phyloP scores from a whole-genome alignment of 2,113 vertebrate species.

The Prolemur simus region DNA sequence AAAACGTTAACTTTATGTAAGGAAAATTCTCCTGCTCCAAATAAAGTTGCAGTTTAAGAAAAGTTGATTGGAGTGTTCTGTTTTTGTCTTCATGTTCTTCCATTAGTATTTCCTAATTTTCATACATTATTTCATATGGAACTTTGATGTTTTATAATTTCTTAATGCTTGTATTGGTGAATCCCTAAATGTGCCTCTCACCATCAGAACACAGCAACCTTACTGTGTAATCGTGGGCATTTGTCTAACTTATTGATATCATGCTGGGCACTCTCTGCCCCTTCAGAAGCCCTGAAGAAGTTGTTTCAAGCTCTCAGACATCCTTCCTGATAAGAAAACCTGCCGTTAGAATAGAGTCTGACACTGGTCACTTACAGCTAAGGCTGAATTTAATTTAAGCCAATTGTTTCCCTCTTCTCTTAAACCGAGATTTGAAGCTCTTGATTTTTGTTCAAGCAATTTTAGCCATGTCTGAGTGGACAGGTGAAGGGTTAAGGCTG shows the following conservation, averaged over 20 bases:
- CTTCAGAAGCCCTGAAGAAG: neutral
- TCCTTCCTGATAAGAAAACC: neutral
- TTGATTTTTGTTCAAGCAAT: neutral
- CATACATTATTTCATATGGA: accelerated
- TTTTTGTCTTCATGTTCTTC: conserved; percentile 20
- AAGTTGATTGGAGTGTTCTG: neutral
- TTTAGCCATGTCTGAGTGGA: neutral
- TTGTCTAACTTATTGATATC: neutral
- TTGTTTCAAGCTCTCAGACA: neutral
- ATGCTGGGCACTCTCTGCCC: neutral
- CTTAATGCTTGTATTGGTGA: neutral
- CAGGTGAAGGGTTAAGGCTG: neutral
- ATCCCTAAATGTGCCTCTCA: neutral
- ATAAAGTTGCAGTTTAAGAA: conserved; percentile 81
- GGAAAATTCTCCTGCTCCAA: conserved; percentile 71
- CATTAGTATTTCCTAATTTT: conserved; percentile 21
- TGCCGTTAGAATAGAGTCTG: neutral
- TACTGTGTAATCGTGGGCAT: neutral
- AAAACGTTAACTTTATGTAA: conserved; percentile 61
- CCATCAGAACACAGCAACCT: neutral
- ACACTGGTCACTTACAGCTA: neutral
- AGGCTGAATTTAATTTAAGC: neutral
- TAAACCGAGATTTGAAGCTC: neutral
- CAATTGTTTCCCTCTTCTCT: neutral
- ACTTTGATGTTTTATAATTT: neutral